These are phyloP conservation scores for Odocoileus hemionus DNA, from an alignment of 2,113 vertebrate species.

Conservation along the genomic window DNA sequence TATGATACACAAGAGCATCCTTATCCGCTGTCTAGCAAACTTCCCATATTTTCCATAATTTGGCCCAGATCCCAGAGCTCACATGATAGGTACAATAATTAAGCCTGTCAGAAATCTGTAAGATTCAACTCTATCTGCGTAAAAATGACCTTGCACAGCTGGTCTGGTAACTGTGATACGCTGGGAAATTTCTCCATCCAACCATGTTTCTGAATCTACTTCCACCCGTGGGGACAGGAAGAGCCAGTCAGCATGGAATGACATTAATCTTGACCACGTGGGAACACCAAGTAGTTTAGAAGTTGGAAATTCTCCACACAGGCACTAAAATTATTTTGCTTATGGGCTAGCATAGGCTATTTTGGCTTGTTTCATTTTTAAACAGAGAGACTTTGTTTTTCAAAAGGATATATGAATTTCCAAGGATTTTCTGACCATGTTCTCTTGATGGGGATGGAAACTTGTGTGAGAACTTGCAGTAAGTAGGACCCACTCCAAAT, in stretches of 20 bases:
- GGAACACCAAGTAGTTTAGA: neutral
- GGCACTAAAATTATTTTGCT: slow-evolving; percentile 25
- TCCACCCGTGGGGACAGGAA: neutral
- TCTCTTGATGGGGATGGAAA: neutral
- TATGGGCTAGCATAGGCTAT: neutral
- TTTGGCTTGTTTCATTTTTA: slow-evolving; percentile 42
- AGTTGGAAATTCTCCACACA: slow-evolving; percentile 31
- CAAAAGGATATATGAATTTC: neutral
- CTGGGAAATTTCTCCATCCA: slow-evolving; percentile 49
- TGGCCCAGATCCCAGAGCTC: slow-evolving; percentile 35
- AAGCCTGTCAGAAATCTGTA: slow-evolving; percentile 24
- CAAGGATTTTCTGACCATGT: neutral
- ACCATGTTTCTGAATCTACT: slow-evolving; percentile 8
- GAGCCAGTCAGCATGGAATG: neutral
- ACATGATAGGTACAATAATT: neutral
- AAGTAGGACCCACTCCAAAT: neutral
- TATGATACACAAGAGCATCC: neutral
- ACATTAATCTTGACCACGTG: slow-evolving; percentile 43
- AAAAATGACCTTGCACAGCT: slow-evolving; percentile 53
- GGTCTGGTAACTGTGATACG: slow-evolving; percentile 39
- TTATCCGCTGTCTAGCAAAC: neutral
- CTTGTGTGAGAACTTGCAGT: neutral
- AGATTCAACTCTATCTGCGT: slow-evolving; percentile 17
- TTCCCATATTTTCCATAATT: slow-evolving; percentile 1
- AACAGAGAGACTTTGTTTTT: slow-evolving; percentile 31